Evolutionary conservation across 2,888 invertebrate species (phyloP), one percentile per base, ranked within the genome.

Genomic region (Athetis lepigone): DNA sequence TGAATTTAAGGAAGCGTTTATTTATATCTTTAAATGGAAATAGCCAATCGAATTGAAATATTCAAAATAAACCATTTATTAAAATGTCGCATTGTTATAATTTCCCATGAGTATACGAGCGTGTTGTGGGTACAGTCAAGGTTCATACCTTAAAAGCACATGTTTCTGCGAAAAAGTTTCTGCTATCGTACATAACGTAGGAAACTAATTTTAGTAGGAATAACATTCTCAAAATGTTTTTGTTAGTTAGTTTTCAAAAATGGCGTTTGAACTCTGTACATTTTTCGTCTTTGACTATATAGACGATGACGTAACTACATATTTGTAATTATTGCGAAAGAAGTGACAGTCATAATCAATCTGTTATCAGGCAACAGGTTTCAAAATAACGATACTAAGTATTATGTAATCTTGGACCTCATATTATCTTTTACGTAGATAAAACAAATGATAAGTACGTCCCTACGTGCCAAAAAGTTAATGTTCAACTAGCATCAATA

Each of bases 291-390:
- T 29, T 29, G 9, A 55, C 39, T 57, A 4, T 29, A 52, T 13
- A 55, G n/a, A 52, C 9, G 25, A 43, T 54, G 37, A 55, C 46
- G 36, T 40, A 47, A 64, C 25, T 0, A 33, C 33, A 18, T 36
- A 33, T 27, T 13, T n/a, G 64, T 57, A 19, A 42, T 47, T 42
- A 33, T 37, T 64, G 42, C 42, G 8, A 37, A 39, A 33, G 11
- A n/a, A 27, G n/a, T 57, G n/a, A 42, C 36, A 13, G 36, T 37
- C 18, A 46, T 16, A 6, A 43, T 29, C 4, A 36, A 36, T 2
- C 13, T 33, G 33, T 33, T 65, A 65, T 65, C 65, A 29, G 58
- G 6, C 8, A 27, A 57, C 27, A 58, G 18, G 65, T 57, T 65
- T 65, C 36, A 3, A n/a, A 65, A 57, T 16, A 23, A 11, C 9